Evolutionary conservation across 2,113 vertebrate genomes (phyloP).

Genomic region (Salvelinus alpinus): DNA sequence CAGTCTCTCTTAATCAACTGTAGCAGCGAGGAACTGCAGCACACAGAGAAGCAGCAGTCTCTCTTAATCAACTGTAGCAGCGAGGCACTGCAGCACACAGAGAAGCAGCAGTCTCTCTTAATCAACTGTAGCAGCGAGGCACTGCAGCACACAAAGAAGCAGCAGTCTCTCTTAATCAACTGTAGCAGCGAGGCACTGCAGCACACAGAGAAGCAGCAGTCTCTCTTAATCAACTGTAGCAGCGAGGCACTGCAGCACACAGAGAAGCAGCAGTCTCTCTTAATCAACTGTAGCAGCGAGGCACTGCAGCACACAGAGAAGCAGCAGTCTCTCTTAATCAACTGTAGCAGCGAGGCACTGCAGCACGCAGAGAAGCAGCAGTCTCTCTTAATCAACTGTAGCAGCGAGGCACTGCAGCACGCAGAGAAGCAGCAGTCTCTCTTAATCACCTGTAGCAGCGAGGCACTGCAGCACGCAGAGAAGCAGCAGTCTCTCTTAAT

Average conservation of each 20-base stretch:
- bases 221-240: no score
- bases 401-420: background rate
- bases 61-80: no score
- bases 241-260: background rate
- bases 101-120: background rate
- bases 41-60: background rate
- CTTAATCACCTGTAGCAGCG: no score
- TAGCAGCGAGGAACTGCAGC: background rate
- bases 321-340: no score
- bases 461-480: background rate
- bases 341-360: background rate
- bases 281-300: no score
- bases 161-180: no score
- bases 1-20: no score
- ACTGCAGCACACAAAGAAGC: background rate
- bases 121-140: no score
- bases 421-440: background rate
- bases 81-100: background rate
- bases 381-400: no score
- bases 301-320: background rate
- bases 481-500: no score
- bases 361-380: background rate
- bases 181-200: background rate
- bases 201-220: background rate
- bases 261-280: background rate